These are phyloP conservation scores for Piprites chloris DNA, from an alignment of 2,113 vertebrate species.

Conservation along the genomic window DNA sequence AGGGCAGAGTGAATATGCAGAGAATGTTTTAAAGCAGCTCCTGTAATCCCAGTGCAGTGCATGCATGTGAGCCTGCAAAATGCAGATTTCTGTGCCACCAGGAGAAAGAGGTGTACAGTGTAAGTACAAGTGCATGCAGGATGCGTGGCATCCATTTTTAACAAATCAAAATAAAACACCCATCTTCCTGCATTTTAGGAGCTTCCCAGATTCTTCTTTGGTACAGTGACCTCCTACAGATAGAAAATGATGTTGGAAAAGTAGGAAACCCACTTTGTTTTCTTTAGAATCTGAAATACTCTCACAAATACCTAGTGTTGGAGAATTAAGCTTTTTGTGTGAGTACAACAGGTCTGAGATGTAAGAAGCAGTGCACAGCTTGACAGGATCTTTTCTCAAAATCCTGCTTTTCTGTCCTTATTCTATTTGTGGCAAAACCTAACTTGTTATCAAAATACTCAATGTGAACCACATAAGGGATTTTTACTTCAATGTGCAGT, in stretches of 20 bases:
- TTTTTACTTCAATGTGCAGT: neutral
- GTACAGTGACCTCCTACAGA: neutral
- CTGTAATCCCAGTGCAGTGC: neutral
- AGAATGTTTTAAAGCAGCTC: neutral
- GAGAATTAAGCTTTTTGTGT: neutral
- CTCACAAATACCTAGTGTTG: neutral
- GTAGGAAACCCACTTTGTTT: neutral
- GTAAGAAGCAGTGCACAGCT: neutral
- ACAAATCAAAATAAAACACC: neutral
- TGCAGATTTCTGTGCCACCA: neutral
- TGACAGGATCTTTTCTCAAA: conserved; percentile 10
- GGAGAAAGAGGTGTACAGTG: neutral
- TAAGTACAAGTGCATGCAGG: neutral
- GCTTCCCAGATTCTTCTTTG: neutral
- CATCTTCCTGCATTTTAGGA: neutral
- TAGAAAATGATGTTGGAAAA: neutral
- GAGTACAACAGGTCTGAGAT: conserved; percentile 29
- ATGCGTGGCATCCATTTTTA: neutral
- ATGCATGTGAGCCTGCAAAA: neutral
- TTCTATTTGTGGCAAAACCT: conserved; percentile 4
- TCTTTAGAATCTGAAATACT: neutral
- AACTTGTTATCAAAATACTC: neutral
- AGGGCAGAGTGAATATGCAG: neutral
- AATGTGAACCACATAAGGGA: neutral
- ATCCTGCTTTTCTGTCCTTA: neutral